These are phyloP conservation scores for Andricus curvator DNA, from an alignment of 2,888 invertebrate genomes.

Conservation along the genomic window DNA sequence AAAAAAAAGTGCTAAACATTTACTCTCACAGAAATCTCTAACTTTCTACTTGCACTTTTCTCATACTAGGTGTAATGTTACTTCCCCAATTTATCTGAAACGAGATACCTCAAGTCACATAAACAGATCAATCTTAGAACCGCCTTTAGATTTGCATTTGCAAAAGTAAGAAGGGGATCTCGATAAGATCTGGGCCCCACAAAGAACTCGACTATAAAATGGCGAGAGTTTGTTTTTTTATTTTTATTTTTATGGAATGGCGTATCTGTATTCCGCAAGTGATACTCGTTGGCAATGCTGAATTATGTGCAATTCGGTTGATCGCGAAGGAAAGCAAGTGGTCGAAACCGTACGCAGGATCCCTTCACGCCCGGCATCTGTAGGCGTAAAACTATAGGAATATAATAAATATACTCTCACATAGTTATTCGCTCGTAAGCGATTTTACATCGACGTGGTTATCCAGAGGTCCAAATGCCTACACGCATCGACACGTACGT, in stretches of 20 bases:
- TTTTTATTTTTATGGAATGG: background rate
- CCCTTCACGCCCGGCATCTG: conserved; percentile 48
- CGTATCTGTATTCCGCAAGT: conserved; percentile 21
- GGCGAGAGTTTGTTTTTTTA: background rate
- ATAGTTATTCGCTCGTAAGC: conserved; percentile 43
- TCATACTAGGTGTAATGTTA: background rate
- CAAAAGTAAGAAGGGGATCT: conserved; percentile 9
- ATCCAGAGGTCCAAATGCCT: conserved; percentile 45
- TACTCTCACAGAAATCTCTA: conserved; percentile 4
- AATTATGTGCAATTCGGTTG: conserved; percentile 27
- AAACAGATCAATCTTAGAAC: conserved; percentile 24
- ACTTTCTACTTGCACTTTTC: conserved; percentile 27
- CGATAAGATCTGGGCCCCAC: conserved; percentile 9
- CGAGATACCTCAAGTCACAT: conserved; percentile 28
- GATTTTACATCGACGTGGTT: conserved; percentile 41
- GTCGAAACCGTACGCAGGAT: conserved; percentile 14
- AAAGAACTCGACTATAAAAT: conserved; percentile 21
- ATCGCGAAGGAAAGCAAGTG: conserved; percentile 43
- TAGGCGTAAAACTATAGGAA: conserved; percentile 54
- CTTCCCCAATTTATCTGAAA: conserved; percentile 32
- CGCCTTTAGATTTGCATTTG: conserved; percentile 11
- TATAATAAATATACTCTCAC: conserved; percentile 46
- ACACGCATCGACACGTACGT: conserved; percentile 23
- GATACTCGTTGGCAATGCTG: conserved; percentile 33
- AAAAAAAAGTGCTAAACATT: conserved; percentile 1